Evolutionary conservation across 2,888 invertebrate species (phyloP).

Genomic region (Ectemnius cavifrons): DNA sequence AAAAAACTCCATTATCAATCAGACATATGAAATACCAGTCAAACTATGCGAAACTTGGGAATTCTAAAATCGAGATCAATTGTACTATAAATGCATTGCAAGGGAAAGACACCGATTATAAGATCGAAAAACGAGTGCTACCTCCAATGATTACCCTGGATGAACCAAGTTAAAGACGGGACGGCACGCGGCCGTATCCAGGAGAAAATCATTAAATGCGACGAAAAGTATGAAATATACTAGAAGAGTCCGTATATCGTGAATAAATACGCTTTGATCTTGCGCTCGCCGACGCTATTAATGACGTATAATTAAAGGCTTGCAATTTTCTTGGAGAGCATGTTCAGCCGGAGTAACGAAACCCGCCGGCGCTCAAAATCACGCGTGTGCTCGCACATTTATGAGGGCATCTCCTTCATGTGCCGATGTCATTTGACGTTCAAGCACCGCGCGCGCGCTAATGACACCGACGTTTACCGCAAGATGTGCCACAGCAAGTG

Average conservation of each 20-base stretch:
- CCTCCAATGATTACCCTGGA: too few relatives aligned
- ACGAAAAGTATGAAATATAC: not conserved
- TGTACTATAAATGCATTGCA: too few relatives aligned
- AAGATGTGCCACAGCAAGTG: conserved; percentile 12
- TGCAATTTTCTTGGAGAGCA: conserved; percentile 13
- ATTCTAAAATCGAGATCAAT: too few relatives aligned
- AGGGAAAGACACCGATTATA: too few relatives aligned
- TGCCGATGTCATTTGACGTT: conserved; percentile 48
- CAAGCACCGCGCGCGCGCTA: conserved; percentile 44
- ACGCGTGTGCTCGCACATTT: conserved; percentile 11
- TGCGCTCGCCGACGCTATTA: not conserved
- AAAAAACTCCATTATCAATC: not conserved
- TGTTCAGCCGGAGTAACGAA: conserved; percentile 36
- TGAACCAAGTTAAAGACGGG: too few relatives aligned
- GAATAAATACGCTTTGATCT: not conserved
- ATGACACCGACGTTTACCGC: conserved; percentile 44
- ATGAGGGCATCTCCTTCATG: conserved; percentile 35
- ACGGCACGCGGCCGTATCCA: not conserved
- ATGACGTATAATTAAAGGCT: conserved; percentile 24
- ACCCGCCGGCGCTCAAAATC: conserved; percentile 11
- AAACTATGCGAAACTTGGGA: too few relatives aligned
- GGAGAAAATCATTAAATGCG: not conserved
- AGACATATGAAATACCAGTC: not conserved
- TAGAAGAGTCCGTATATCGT: not conserved
- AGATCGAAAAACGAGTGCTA: too few relatives aligned